phyloP scores from a whole-genome alignment of 1,140 invertebrate genomes.

The Dendroctonus ponderosae region DNA sequence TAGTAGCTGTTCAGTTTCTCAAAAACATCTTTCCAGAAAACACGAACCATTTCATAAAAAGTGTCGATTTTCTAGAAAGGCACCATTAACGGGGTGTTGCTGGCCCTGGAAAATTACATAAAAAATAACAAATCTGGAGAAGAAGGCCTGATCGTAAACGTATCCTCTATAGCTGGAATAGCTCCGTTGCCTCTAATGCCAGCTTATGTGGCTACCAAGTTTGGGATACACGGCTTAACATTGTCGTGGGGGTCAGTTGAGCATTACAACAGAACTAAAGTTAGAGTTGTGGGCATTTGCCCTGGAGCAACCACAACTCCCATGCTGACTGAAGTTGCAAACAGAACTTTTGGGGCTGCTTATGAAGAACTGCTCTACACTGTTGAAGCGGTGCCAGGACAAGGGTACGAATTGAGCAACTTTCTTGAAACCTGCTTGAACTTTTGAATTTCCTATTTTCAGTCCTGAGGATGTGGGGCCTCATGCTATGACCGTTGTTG shows the following conservation, averaged over 20 bases:
- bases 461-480: constrained; percentile 1
- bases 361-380: background rate
- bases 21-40: too few relatives aligned
- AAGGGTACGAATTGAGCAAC: background rate
- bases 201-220: constrained; percentile 41
- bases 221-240: constrained; percentile 38
- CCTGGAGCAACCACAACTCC: constrained; percentile 46
- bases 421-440: background rate
- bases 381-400: background rate
- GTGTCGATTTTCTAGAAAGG: constrained; percentile 37
- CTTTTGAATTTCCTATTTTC: background rate
- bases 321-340: constrained; percentile 13
- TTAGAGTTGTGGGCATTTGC: constrained; percentile 46
- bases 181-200: constrained; percentile 28
- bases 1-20: too few relatives aligned
- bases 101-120: constrained; percentile 43
- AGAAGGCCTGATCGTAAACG: constrained; percentile 43
- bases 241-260: constrained; percentile 30
- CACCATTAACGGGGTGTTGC: constrained; percentile 37
- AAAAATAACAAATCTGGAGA: constrained; percentile 40
- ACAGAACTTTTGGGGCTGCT: constrained; percentile 8
- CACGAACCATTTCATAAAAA: too few relatives aligned
- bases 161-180: constrained; percentile 40
- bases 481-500: constrained; percentile 17
- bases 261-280: constrained; percentile 41